phyloP scores from a whole-genome alignment of 2,888 invertebrate species.

The Morpho achilles region DNA sequence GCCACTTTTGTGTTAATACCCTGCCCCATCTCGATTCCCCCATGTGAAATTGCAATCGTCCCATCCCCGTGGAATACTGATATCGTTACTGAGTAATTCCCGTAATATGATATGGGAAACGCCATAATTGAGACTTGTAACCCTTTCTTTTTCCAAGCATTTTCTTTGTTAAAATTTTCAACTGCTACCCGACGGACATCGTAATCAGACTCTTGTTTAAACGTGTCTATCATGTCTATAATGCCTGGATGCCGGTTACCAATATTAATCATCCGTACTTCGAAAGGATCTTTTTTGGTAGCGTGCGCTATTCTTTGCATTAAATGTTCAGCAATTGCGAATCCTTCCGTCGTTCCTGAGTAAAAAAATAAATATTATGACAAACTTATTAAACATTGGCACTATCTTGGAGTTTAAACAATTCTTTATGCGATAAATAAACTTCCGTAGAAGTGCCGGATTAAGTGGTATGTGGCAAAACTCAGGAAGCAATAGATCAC shows the following conservation, averaged over 20 bases:
- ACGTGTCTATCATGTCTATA: slow-evolving; percentile 75
- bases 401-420: no score
- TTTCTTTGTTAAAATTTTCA: slow-evolving; percentile 78
- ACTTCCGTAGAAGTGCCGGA: no score
- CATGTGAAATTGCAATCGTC: slow-evolving; percentile 82
- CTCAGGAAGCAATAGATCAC: no score
- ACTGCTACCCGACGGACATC: slow-evolving; percentile 71
- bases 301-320: slow-evolving; percentile 83
- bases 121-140: slow-evolving; percentile 82
- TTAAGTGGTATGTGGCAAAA: no score
- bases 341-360: slow-evolving; percentile 76
- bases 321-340: slow-evolving; percentile 79
- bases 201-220: slow-evolving; percentile 78
- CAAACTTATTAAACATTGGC: no score
- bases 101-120: slow-evolving; percentile 76
- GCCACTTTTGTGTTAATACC: slow-evolving; percentile 84
- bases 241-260: slow-evolving; percentile 43
- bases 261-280: slow-evolving; percentile 79
- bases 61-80: slow-evolving; percentile 84
- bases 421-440: no score
- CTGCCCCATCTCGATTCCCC: slow-evolving; percentile 87
- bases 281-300: slow-evolving; percentile 76
- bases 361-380: no score
- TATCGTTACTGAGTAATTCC: slow-evolving; percentile 79
- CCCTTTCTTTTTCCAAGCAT: slow-evolving; percentile 87